Percentiles rank a stretch among this genome's conserved stretches.
Evolutionary conservation across 2,797 vertebrate genomes (phyloP).

Genomic region (Lemur catta): DNA sequence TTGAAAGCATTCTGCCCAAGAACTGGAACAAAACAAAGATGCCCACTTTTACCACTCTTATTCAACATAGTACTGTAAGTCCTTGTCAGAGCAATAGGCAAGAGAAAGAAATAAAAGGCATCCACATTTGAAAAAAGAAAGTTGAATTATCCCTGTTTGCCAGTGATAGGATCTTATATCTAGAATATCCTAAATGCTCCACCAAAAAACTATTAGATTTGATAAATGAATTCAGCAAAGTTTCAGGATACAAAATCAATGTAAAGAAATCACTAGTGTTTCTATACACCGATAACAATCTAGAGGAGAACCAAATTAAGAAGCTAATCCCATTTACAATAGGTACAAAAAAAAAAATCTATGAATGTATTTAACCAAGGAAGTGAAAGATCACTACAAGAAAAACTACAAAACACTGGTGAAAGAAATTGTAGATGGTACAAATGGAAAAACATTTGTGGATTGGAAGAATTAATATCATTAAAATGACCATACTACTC

Average conservation of each 20-base stretch:
- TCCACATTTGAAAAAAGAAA: background rate
- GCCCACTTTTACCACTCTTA: background rate
- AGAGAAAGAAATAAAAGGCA: background rate
- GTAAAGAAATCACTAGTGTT: background rate
- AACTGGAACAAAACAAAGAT: background rate
- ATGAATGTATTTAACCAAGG: background rate
- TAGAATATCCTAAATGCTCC: background rate
- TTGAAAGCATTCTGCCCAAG: background rate
- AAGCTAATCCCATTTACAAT: background rate
- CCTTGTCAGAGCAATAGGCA: background rate
- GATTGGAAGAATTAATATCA: background rate
- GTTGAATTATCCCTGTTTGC: background rate
- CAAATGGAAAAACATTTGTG: background rate
- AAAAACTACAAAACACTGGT: background rate
- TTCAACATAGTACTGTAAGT: background rate
- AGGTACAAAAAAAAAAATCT: background rate
- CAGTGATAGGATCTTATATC: too few species aligned
- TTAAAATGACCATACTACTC: background rate
- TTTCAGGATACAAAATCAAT: background rate
- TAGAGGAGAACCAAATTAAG: background rate
- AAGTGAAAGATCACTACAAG: background rate
- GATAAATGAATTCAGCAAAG: background rate
- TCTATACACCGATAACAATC: background rate
- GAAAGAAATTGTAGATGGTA: background rate
- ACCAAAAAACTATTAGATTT: background rate